Percentiles rank a stretch among this genome's conserved stretches.
phyloP scores from a whole-genome alignment of 2,888 invertebrate species.

The Cosmorhoe ocellata region DNA sequence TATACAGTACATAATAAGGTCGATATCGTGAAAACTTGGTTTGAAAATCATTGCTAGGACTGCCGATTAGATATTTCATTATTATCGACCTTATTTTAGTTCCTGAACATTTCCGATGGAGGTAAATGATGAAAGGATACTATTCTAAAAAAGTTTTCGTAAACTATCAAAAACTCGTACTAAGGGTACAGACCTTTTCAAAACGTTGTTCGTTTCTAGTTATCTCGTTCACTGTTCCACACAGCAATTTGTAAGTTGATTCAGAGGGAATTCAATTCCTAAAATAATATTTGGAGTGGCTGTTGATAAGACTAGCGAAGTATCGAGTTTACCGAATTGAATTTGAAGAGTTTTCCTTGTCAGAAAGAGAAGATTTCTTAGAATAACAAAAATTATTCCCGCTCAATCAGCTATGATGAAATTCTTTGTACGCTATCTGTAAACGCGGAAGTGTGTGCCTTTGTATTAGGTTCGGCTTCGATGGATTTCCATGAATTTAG shows the following conservation, averaged over 20 bases:
- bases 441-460: conserved; percentile 1
- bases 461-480: conserved; percentile 7
- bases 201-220: conserved; percentile 14
- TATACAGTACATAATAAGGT: too few species aligned
- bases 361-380: conserved; percentile 4
- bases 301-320: conserved; percentile 7
- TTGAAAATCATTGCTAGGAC: too few species aligned
- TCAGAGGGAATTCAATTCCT: conserved; percentile 13
- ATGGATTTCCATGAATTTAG: conserved; percentile 12
- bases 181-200: conserved; percentile 16
- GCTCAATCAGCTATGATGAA: conserved; percentile 5
- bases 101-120: too few species aligned
- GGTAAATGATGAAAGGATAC: too few species aligned
- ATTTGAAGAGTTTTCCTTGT: conserved; percentile 5
- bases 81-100: too few species aligned
- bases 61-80: too few species aligned
- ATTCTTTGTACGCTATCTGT: background rate
- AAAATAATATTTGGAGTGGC: conserved; percentile 20
- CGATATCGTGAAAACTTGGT: too few species aligned
- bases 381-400: conserved; percentile 10
- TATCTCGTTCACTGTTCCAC: conserved; percentile 10
- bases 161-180: too few species aligned
- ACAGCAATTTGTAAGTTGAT: conserved; percentile 20
- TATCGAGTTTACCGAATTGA: conserved; percentile 9
- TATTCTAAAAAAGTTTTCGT: too few species aligned